Conservation (phyloP, 53 echinoderm and acorn worm species). For the Paelopatides confundens region DNA sequence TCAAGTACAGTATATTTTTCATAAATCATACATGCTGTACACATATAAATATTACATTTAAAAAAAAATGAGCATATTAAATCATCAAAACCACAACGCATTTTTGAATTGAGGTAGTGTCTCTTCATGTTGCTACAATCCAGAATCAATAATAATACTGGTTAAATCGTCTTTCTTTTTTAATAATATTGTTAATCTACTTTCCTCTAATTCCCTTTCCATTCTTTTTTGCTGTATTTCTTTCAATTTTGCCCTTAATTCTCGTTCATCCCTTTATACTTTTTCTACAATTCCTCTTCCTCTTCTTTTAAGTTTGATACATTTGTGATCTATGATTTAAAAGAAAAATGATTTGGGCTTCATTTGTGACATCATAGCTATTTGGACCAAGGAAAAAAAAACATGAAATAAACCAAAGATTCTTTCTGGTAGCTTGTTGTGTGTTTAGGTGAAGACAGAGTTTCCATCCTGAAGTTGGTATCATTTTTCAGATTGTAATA, state of each 20-base stretch:
- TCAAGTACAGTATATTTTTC: too few species aligned
- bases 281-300: not conserved
- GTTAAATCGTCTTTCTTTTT: constrained; percentile 55
- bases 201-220: constrained; percentile 3
- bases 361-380: too few species aligned
- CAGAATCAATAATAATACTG: constrained; percentile 53
- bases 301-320: not conserved
- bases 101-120: constrained; percentile 32
- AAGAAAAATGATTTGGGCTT: too few species aligned
- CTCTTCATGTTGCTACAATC: constrained; percentile 51
- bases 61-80: too few species aligned
- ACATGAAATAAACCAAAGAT: too few species aligned
- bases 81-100: too few species aligned
- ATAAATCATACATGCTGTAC: too few species aligned
- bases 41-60: too few species aligned
- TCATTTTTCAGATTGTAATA: too few species aligned
- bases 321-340: too few species aligned
- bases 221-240: constrained; percentile 29
- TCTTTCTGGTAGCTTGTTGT: too few species aligned
- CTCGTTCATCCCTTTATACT: not conserved
- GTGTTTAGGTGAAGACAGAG: not conserved
- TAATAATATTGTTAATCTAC: not conserved
- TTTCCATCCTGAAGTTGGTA: not conserved
- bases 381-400: too few species aligned
- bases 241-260: not conserved